phyloP scores from a whole-genome alignment of 2,888 invertebrate species.

The Alsophila aescularia region DNA sequence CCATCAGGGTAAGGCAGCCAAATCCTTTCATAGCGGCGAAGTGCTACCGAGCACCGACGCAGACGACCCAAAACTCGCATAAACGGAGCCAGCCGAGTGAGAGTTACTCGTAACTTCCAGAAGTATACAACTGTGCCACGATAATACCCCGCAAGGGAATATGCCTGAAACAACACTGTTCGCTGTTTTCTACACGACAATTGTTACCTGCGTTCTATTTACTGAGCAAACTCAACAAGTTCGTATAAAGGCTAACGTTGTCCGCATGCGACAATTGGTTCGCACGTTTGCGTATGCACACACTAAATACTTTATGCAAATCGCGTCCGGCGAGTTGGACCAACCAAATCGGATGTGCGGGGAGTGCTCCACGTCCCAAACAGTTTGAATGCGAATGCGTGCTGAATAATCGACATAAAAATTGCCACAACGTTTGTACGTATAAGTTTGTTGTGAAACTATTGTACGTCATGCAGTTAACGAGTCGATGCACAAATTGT shows the following conservation, averaged over 20 bases:
- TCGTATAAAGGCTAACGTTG: constrained; percentile 27
- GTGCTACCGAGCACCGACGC: too few relatives aligned
- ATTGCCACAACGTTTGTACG: constrained; percentile 1
- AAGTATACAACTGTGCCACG: constrained; percentile 44
- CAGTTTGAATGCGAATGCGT: constrained; percentile 24
- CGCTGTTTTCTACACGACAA: constrained; percentile 37
- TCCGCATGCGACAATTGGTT: constrained; percentile 44
- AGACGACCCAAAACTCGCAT: constrained; percentile 44
- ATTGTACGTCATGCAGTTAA: constrained; percentile 5
- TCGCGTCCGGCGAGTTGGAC: constrained; percentile 37
- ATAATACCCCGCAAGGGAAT: constrained; percentile 53
- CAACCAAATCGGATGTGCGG: constrained; percentile 40
- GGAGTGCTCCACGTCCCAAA: constrained; percentile 13
- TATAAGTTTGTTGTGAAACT: constrained; percentile 9
- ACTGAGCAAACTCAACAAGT: constrained; percentile 33
- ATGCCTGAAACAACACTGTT: constrained; percentile 46
- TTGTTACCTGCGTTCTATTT: constrained; percentile 38
- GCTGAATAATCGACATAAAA: constrained; percentile 29
- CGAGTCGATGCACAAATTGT: constrained; percentile 12
- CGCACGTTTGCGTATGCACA: constrained; percentile 51
- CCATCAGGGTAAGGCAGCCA: constrained; percentile 22
- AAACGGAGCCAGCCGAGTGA: constrained; percentile 39
- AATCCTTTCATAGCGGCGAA: constrained; percentile 38
- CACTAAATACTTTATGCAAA: constrained; percentile 57
- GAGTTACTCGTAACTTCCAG: constrained; percentile 47